A percentile compares a stretch with the other conserved stretches of the same genome.
Evolutionary conservation across 2,797 vertebrate genomes (phyloP).

Genomic region (Squalus acanthias): DNA sequence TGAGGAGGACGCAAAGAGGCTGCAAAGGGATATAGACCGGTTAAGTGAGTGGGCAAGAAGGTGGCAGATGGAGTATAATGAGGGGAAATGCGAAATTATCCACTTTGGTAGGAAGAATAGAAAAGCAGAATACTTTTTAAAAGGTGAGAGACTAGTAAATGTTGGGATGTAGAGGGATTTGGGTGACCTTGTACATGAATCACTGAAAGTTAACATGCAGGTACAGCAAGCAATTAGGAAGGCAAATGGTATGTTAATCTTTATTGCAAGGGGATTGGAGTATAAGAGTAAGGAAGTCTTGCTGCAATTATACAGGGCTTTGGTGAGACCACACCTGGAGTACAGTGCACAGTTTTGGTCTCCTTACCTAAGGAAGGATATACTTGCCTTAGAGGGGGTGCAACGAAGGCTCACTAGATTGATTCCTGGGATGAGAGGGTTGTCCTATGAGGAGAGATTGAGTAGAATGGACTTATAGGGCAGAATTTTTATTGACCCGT

Average conservation of each 20-base stretch:
- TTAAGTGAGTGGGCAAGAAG: neutral
- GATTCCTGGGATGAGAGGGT: neutral
- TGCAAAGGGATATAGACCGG: neutral
- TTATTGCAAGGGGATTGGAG: neutral
- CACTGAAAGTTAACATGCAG: neutral
- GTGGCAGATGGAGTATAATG: neutral
- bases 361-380: neutral
- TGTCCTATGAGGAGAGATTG: neutral
- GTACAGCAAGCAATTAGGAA: neutral
- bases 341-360: neutral
- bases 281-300: neutral
- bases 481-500: no score
- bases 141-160: neutral
- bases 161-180: neutral
- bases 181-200: neutral
- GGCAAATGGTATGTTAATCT: neutral
- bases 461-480: neutral
- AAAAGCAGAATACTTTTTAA: neutral
- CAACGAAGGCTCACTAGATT: neutral
- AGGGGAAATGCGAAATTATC: neutral
- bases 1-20: neutral
- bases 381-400: neutral
- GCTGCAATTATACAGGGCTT: neutral
- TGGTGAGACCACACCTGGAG: neutral
- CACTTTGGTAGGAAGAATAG: neutral